phyloP scores from a whole-genome alignment of 2,888 invertebrate species.

The Eumacrocentrus americanus region DNA sequence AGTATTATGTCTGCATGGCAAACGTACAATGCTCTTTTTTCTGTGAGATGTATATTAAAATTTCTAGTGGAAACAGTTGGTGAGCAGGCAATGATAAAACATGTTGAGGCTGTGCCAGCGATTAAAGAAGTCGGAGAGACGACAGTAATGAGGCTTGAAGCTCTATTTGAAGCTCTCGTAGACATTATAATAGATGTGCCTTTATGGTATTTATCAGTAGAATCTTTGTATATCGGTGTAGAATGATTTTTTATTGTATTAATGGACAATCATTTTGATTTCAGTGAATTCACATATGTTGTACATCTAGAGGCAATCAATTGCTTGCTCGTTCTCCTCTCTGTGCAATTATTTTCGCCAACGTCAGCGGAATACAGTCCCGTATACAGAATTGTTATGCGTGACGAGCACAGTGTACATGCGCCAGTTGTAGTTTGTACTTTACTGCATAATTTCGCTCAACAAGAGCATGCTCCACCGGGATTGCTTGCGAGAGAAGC shows the following conservation, averaged over 20 bases:
- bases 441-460: constrained; percentile 77
- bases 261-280: no score
- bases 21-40: constrained; percentile 90
- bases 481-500: constrained; percentile 70
- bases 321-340: constrained; percentile 83
- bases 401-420: constrained; percentile 75
- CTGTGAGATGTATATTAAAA: constrained; percentile 83
- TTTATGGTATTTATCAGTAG: constrained; percentile 67
- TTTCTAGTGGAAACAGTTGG: constrained; percentile 90
- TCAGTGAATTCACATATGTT: constrained; percentile 81
- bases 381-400: constrained; percentile 67
- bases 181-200: constrained; percentile 84
- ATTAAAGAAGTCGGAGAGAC: constrained; percentile 49
- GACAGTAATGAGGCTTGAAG: constrained; percentile 64
- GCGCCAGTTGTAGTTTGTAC: constrained; percentile 81
- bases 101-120: constrained; percentile 71
- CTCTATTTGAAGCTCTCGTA: constrained; percentile 77
- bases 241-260: constrained; percentile 30
- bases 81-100: constrained; percentile 85
- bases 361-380: constrained; percentile 60
- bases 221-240: constrained; percentile 15
- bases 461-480: constrained; percentile 72
- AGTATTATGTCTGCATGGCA: constrained; percentile 89
- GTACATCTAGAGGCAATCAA: constrained; percentile 89
- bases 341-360: constrained; percentile 84